phyloP scores from a whole-genome alignment of 2,888 invertebrate genomes.

The Nephrotoma flavescens region DNA sequence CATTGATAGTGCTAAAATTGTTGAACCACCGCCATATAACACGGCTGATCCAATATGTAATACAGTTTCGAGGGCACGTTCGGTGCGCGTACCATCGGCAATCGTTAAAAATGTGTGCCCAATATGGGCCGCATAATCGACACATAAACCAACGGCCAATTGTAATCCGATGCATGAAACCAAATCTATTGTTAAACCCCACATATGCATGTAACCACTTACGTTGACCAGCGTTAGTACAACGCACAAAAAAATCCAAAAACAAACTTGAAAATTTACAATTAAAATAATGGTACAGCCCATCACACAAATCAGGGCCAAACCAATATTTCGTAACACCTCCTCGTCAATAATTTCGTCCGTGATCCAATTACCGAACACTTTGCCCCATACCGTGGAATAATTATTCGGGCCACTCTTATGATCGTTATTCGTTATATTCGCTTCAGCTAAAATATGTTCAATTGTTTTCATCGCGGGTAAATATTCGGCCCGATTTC shows the following conservation, averaged over 20 bases:
- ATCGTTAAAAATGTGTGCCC: slow-evolving; percentile 64
- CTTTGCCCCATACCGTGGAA: slow-evolving; percentile 51
- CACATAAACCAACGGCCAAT: slow-evolving; percentile 65
- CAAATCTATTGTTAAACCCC: slow-evolving; percentile 70
- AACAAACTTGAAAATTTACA: slow-evolving; percentile 58
- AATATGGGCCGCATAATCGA: slow-evolving; percentile 71
- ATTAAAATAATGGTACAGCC: slow-evolving; percentile 60
- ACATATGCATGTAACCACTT: slow-evolving; percentile 62
- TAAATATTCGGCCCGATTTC: slow-evolving; percentile 49
- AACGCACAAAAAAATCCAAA: slow-evolving; percentile 64
- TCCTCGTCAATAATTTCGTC: slow-evolving; percentile 63
- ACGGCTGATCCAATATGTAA: slow-evolving; percentile 63
- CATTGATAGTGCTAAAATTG: slow-evolving; percentile 54
- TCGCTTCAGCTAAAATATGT: slow-evolving; percentile 37
- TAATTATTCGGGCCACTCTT: slow-evolving; percentile 18
- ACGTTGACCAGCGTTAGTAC: slow-evolving; percentile 59
- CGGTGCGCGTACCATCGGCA: slow-evolving; percentile 36
- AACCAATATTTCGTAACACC: slow-evolving; percentile 56
- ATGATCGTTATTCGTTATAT: slow-evolving; percentile 46
- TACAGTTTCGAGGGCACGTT: slow-evolving; percentile 47
- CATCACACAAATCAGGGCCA: slow-evolving; percentile 67
- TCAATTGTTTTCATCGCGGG: slow-evolving; percentile 57
- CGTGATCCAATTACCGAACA: slow-evolving; percentile 60
- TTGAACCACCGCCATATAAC: slow-evolving; percentile 61
- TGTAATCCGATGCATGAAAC: slow-evolving; percentile 69